Conservation (phyloP, 2,113 vertebrate genomes). For the Cryptotis parvus region DNA sequence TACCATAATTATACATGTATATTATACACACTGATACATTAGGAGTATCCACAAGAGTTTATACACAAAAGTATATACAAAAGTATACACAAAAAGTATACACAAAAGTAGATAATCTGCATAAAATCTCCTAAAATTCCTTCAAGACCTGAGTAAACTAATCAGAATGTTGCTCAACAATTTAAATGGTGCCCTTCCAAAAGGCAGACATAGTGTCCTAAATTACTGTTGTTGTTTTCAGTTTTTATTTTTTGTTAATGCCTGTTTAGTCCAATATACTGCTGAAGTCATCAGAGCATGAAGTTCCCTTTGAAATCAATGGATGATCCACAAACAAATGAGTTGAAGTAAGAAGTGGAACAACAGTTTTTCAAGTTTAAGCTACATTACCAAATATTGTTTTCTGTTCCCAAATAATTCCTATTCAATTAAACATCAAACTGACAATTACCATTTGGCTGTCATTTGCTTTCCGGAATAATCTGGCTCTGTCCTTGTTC, state of each 20-base stretch:
- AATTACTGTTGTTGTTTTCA: neutral
- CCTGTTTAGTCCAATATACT: neutral
- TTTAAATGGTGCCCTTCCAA: neutral
- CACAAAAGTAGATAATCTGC: no score
- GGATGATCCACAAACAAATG: conserved; percentile 11
- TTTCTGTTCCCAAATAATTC: conserved; percentile 70
- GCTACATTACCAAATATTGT: conserved; percentile 63
- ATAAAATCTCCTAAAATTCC: neutral
- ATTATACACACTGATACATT: neutral
- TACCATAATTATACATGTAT: neutral
- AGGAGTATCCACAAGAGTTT: neutral
- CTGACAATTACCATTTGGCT: conserved; percentile 64
- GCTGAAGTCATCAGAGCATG: conserved; percentile 3
- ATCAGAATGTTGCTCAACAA: neutral
- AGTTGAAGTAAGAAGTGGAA: conserved; percentile 41
- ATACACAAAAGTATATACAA: neutral
- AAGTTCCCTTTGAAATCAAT: conserved; percentile 49
- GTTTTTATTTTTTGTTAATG: conserved; percentile 29
- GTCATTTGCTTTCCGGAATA: conserved; percentile 57
- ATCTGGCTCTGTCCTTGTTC: conserved; percentile 45
- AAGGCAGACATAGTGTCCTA: neutral
- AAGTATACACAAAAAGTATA: no score
- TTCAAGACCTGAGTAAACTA: neutral
- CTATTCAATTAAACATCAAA: conserved; percentile 63
- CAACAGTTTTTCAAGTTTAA: conserved; percentile 22